Conservation (phyloP, 2,888 invertebrate species). For the Epinotia bilunana region DNA sequence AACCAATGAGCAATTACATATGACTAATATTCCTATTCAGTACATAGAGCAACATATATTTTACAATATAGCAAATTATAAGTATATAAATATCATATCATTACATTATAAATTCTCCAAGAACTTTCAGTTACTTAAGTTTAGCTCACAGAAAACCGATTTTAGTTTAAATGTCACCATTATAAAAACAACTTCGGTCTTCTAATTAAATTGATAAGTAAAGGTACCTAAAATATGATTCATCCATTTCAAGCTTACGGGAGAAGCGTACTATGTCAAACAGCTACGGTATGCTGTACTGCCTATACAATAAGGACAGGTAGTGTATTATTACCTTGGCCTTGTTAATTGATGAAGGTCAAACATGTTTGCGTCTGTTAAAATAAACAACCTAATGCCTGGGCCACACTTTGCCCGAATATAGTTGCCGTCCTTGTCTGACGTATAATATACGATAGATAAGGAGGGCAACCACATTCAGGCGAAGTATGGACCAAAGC, state of each 20-base stretch:
- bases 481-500: too few species aligned
- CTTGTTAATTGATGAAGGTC: slow-evolving; percentile 43
- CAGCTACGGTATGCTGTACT: neutral
- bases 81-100: too few species aligned
- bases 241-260: slow-evolving; percentile 6
- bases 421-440: too few species aligned
- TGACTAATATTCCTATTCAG: slow-evolving; percentile 22
- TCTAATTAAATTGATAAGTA: too few species aligned
- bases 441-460: too few species aligned
- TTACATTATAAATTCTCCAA: too few species aligned
- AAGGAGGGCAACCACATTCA: too few species aligned
- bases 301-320: slow-evolving; percentile 14
- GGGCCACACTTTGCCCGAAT: too few species aligned
- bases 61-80: neutral
- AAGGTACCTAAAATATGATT: neutral
- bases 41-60: neutral
- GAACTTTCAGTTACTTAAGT: too few species aligned
- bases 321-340: slow-evolving; percentile 27
- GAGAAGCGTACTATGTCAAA: slow-evolving; percentile 3
- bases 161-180: too few species aligned
- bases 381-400: slow-evolving; percentile 15
- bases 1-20: slow-evolving; percentile 23
- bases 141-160: too few species aligned
- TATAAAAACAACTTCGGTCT: too few species aligned
- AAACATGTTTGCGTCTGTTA: slow-evolving; percentile 30